Conservation (phyloP, 1,140 invertebrate species). For the Psix sp. region DNA sequence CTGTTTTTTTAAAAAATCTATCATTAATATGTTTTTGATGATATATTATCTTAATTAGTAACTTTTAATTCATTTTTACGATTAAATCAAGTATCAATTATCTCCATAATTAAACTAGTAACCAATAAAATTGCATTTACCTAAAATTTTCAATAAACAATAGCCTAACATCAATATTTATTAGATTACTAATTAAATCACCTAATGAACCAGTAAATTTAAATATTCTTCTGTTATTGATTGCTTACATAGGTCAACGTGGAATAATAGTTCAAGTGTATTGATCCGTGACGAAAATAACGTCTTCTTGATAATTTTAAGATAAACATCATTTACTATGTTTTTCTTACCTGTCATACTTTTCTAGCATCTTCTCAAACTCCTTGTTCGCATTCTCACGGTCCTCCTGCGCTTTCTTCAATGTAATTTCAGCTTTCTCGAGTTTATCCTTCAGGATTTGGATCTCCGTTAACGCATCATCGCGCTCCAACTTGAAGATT, state of each 20-base stretch:
- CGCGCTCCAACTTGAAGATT: slow-evolving; percentile 89
- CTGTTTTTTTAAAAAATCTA: too few species aligned
- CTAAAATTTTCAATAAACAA: too few species aligned
- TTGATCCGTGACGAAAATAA: slow-evolving; percentile 50
- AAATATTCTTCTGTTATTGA: slow-evolving; percentile 29
- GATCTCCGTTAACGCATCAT: slow-evolving; percentile 89
- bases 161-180: too few species aligned
- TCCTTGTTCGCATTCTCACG: slow-evolving; percentile 92
- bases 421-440: slow-evolving; percentile 88
- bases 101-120: too few species aligned
- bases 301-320: slow-evolving; percentile 38
- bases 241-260: slow-evolving; percentile 43
- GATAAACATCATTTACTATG: slow-evolving; percentile 40
- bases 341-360: slow-evolving; percentile 88
- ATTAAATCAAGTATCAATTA: too few species aligned
- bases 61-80: too few species aligned
- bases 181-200: slow-evolving; percentile 19
- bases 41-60: too few species aligned
- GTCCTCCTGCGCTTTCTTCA: slow-evolving; percentile 90
- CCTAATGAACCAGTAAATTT: slow-evolving; percentile 14
- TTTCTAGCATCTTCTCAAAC: slow-evolving; percentile 93
- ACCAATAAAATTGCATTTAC: too few species aligned
- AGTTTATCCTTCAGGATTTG: slow-evolving; percentile 92
- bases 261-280: slow-evolving; percentile 48
- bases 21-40: too few species aligned